Conservation (phyloP, 2,113 vertebrate genomes). For the Polypterus senegalus region DNA sequence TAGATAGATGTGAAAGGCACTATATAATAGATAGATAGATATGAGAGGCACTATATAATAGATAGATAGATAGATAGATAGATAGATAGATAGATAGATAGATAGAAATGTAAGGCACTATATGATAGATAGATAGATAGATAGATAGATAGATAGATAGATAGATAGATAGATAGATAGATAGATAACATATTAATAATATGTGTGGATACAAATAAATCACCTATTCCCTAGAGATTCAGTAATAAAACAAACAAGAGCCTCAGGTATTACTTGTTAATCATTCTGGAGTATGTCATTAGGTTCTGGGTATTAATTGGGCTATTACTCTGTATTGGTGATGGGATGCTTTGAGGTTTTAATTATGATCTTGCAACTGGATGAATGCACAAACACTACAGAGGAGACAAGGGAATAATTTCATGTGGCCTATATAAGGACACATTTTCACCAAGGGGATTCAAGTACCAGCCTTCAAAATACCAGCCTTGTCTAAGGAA, state of each 20-base stretch:
- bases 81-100: no score
- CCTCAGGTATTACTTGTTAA: constrained; percentile 47
- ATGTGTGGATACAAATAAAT: background rate
- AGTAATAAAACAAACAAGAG: constrained; percentile 38
- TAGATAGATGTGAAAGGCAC: no score
- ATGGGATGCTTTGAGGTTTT: constrained; percentile 63
- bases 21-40: no score
- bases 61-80: no score
- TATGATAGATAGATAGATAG: no score
- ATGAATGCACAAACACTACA: constrained; percentile 46
- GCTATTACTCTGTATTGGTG: constrained; percentile 60
- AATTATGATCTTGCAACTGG: constrained; percentile 58
- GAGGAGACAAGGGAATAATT: constrained; percentile 38
- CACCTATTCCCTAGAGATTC: constrained; percentile 21
- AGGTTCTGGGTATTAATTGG: constrained; percentile 57
- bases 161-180: no score
- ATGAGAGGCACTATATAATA: no score
- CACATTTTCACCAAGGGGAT: constrained; percentile 14
- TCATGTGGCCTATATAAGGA: constrained; percentile 38
- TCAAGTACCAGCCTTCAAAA: no score
- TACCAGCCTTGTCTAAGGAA: no score
- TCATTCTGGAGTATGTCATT: constrained; percentile 46
- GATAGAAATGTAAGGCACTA: no score
- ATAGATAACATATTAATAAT: no score
- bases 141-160: no score